Evolutionary conservation across 1,140 invertebrate species (phyloP), one percentile per base, ranked within the genome.

Genomic region (Drosophila seguyi): DNA sequence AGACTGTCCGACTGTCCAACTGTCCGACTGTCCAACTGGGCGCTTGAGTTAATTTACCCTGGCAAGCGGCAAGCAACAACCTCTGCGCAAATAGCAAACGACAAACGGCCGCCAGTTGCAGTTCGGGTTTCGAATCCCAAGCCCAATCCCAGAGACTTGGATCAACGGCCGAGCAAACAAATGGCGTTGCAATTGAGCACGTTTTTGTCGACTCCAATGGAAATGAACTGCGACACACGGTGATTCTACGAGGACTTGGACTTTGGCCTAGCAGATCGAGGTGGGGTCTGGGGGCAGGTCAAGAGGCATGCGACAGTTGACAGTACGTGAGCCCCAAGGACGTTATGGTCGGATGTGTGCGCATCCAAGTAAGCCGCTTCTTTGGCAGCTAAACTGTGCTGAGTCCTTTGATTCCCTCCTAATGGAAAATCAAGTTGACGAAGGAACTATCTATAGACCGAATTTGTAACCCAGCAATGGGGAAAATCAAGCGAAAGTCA

Each of bases 141-240:
- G 8, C 63, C 65, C 60, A 66, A 34, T 66, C 36, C 44, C 29
- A 48, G 72, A 44, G 58, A 55, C 52, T 38, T 79, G 41, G 85
- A 81, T 90, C 73, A 84, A 87, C 74, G 71, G 80, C 71, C 79
- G 86, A 81, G 84, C 83, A 91, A 91, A 91, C 87, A 91, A 91
- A 91, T 91, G 80, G 77, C 87, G 83, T 88, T 91, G 83, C 88
- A 91, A 91, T 91, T 91, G 87, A 87, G 88, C 87, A 91, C 87
- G 88, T 91, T 91, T 90, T 75, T 75, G 83, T 75, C 65, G 59
- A 56, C 69, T 71, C 55, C 73, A 39, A 81, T 88, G 80, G 87
- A 91, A 90, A 90, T 90, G 82, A 87, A 90, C 82, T 90, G 87
- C 76, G 76, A 83, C 80, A 90, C 45, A 90, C 45, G 55, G 50